Base-by-base conservation (phyloP, 2,797 vertebrate genomes). In the Syngnathus acus region DNA sequence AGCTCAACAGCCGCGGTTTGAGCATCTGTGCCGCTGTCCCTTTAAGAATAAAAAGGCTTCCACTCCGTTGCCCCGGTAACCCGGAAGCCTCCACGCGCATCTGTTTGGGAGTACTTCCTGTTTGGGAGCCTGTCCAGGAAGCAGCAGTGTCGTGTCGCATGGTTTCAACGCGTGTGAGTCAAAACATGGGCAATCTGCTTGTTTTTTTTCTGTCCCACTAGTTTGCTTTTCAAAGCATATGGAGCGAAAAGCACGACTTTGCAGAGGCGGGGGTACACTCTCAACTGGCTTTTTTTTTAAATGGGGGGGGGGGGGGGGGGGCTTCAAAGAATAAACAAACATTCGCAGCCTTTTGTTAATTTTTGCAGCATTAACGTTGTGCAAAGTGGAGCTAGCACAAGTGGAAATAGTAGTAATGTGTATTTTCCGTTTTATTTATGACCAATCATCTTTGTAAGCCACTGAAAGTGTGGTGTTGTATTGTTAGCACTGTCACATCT, bases 41-140 rank as follows among this genome's bases (percentile, higher is more conserved):
- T 92, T 92, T 92, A 91, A 92, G 88, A 83, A 38, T 74, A 92
- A 89, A 83, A 39, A 74, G 65, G 17, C 78, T 84, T 80, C 79
- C 83, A 78, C 77, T 68, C 78, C 74, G 84, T 84, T 83, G 84
- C 82, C 88, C 82, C 84, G 85, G 86, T 86, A 86, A 89, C 85
- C 87, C 82, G 84, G 86, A 87, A 89, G 87, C 82, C 85, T 73
- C 23, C 67, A 66, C 55, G 82, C 82, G 40, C 70, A 9, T 63
- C 55, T 3, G 47, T 66, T 45, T 50, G 58, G 57, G 80, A 82
- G 77, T 87, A 60, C 89, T 91, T 90, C 89, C 89, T 90, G 88
- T 88, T 89, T 78, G 38, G 66, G 67, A 76, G 69, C 82, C 69
- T 75, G 72, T 66, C 51, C 19, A 86, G 89, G 89, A 91, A 87